Evolutionary conservation across 2,888 invertebrate genomes (phyloP).

Genomic region (Chirona hameri): DNA sequence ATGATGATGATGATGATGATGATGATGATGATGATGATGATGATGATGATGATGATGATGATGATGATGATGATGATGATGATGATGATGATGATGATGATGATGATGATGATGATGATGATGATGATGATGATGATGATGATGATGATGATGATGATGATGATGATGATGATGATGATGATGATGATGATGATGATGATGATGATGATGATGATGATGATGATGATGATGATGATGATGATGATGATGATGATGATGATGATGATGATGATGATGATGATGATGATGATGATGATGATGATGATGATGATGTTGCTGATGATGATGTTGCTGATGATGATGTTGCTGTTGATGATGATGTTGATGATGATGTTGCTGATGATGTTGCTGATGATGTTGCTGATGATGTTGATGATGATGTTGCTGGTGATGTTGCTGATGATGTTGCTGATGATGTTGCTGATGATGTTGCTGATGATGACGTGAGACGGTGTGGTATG

Average conservation of each 20-base stretch:
- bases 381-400: too few relatives aligned
- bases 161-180: conserved; percentile 22
- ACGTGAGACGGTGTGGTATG: too few relatives aligned
- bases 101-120: conserved; percentile 22
- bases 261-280: background rate
- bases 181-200: conserved; percentile 22
- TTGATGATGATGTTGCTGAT: too few relatives aligned
- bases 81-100: conserved; percentile 22
- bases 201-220: conserved; percentile 22
- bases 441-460: too few relatives aligned
- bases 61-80: conserved; percentile 22
- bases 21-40: conserved; percentile 22
- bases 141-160: conserved; percentile 22
- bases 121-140: conserved; percentile 22
- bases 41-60: conserved; percentile 22
- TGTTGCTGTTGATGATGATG: too few relatives aligned
- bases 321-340: too few relatives aligned
- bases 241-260: conserved; percentile 22
- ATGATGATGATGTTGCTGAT: too few relatives aligned
- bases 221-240: too few relatives aligned
- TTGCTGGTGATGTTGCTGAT: too few relatives aligned
- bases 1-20: background rate
- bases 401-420: too few relatives aligned
- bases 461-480: too few relatives aligned
- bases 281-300: too few relatives aligned